A percentile compares a stretch with the other conserved stretches of the same genome.
phyloP scores from a whole-genome alignment of 2,888 invertebrate species.

The Bembecia ichneumoniformis region DNA sequence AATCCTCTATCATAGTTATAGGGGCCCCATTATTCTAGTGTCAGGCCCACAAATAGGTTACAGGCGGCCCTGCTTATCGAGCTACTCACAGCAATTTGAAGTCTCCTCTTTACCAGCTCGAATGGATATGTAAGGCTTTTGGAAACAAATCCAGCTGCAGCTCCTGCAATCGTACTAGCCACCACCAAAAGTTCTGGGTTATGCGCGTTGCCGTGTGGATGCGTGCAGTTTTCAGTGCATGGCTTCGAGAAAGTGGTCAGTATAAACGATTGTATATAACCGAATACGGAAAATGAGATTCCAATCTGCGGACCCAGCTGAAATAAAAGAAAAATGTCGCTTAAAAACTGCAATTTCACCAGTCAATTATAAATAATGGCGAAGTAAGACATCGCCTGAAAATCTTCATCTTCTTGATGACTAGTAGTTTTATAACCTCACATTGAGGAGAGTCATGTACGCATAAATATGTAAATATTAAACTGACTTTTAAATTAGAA shows the following conservation, averaged over 20 bases:
- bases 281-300: slow-evolving; percentile 47
- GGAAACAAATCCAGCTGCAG: slow-evolving; percentile 80
- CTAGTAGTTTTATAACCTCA: no score
- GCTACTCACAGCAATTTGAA: slow-evolving; percentile 82
- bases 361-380: no score
- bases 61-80: no score
- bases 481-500: no score
- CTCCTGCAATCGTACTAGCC: slow-evolving; percentile 71
- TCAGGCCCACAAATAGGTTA: no score
- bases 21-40: no score
- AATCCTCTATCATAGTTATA: no score
- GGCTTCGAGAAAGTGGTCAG: slow-evolving; percentile 15
- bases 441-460: no score
- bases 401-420: no score
- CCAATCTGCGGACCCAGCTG: slow-evolving; percentile 58
- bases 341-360: no score
- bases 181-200: slow-evolving; percentile 32
- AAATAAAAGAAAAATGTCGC: slow-evolving; percentile 9
- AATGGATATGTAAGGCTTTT: slow-evolving; percentile 89
- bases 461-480: no score
- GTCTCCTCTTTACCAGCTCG: slow-evolving; percentile 86
- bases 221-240: slow-evolving; percentile 9
- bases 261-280: slow-evolving; percentile 31
- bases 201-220: background rate
- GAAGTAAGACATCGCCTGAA: no score